Conservation (phyloP, 2,888 invertebrate species). For the Rosalia funebris region DNA sequence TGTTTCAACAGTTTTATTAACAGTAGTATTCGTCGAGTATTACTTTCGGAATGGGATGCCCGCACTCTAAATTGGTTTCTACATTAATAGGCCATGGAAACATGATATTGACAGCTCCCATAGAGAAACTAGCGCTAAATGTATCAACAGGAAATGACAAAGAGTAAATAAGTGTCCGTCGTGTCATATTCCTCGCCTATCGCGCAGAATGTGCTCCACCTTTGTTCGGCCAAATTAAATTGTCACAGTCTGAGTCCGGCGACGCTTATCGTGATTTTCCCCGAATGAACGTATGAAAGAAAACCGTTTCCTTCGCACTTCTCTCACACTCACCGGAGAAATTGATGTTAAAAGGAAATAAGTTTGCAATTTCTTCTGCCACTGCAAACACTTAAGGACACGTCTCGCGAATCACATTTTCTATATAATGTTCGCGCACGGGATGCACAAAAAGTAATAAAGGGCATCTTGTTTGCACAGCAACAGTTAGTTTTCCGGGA, state of each 20-base stretch:
- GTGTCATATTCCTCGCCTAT: slow-evolving; percentile 18
- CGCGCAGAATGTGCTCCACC: neutral
- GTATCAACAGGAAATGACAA: slow-evolving; percentile 23
- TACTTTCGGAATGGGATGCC: neutral
- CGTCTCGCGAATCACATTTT: slow-evolving; percentile 18
- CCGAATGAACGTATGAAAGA: slow-evolving; percentile 16
- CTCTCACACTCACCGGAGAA: slow-evolving; percentile 19
- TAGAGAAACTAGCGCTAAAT: slow-evolving; percentile 10
- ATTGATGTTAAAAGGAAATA: slow-evolving; percentile 32
- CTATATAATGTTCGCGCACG: slow-evolving; percentile 14
- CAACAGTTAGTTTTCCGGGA: slow-evolving; percentile 22
- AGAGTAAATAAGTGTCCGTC: slow-evolving; percentile 27
- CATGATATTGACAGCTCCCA: slow-evolving; percentile 22
- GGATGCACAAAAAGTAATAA: slow-evolving; percentile 8
- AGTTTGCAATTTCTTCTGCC: slow-evolving; percentile 31
- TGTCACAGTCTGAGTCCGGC: slow-evolving; percentile 11
- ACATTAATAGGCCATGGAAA: neutral
- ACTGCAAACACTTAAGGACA: slow-evolving; percentile 28
- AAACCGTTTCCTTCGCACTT: slow-evolving; percentile 27
- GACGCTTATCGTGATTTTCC: slow-evolving; percentile 25
- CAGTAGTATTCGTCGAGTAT: too few species aligned
- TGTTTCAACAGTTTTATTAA: too few species aligned
- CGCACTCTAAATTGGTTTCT: slow-evolving; percentile 4
- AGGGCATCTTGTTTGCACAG: slow-evolving; percentile 9
- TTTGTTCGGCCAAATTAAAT: slow-evolving; percentile 19